Evolutionary conservation across 2,888 invertebrate genomes (phyloP), one percentile per base, ranked within the genome.

Genomic region (Trilocha varians): DNA sequence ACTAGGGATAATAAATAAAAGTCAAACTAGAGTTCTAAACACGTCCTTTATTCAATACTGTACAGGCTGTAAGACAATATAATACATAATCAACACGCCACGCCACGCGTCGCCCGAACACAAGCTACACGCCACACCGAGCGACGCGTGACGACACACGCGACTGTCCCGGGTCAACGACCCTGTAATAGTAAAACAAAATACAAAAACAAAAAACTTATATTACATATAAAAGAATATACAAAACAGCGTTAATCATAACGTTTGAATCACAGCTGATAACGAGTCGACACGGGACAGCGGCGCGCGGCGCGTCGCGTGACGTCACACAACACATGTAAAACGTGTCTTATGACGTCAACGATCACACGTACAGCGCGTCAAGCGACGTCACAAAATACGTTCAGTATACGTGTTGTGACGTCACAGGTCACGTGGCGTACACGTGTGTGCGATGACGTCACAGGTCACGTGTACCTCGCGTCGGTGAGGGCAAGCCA

Each of bases 11-110:
- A 14, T 6, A 46, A 50, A 52, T 49, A 4, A 57, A 56, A 52
- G 48, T 15, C 52, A 42, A 45, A 44, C 3, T 15, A 32, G 54
- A 60, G 59, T 60, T 72, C 64, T 75, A 80, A 79, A 80, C 79
- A 79, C 78, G 76, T 79, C 80, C 78, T 78, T 79, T 79, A 79
- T 69, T 82, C 65, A 78, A 79, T 82, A 82, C 80, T 80, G 80
- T 78, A 79, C 80, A 79, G 75, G 74, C 66, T 74, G 68, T 70
- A 56, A 65, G 53, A 71, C 59, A 70, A 56, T 70, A 72, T 66
- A 57, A 65, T 70, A 75, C 74, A 70, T 65, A 62, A 69, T 65
- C 62, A 64, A 59, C 57, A 57, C 57, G 57, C 45, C 49, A 43
- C 52, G 48, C 42, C 36, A 46, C 41, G 38, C 49, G 14, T 40